phyloP scores from a whole-genome alignment of 2,113 vertebrate species.

The Carollia perspicillata region DNA sequence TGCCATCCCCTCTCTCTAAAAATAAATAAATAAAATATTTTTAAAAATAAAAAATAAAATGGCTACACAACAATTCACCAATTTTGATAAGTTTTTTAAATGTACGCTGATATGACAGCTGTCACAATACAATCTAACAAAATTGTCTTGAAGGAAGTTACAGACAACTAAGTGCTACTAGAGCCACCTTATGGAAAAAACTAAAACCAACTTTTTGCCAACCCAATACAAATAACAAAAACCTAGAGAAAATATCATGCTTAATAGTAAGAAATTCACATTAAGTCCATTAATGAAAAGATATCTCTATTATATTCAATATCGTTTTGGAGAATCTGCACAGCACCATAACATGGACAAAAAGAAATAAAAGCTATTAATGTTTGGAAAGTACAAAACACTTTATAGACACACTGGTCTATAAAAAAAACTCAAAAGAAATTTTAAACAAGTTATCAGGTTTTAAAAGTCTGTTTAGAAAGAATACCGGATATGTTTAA shows the following conservation, averaged over 20 bases:
- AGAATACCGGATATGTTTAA: not conserved
- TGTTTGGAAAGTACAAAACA: not conserved
- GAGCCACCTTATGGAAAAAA: too few relatives aligned
- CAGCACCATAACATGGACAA: not conserved
- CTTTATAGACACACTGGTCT: not conserved
- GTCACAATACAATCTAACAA: too few relatives aligned
- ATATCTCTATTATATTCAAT: constrained; percentile 58
- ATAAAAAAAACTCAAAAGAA: not conserved
- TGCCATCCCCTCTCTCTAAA: too few relatives aligned
- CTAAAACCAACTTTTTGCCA: too few relatives aligned
- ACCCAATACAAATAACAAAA: not conserved
- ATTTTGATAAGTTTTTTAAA: too few relatives aligned
- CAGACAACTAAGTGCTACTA: too few relatives aligned
- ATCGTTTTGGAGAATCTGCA: not conserved
- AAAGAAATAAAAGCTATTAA: not conserved
- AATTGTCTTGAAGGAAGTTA: too few relatives aligned
- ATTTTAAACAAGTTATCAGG: not conserved
- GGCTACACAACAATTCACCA: too few relatives aligned
- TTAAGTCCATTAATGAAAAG: not conserved
- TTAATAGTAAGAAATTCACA: not conserved
- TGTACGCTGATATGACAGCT: too few relatives aligned
- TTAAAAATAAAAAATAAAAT: too few relatives aligned
- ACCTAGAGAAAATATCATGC: not conserved
- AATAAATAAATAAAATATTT: too few relatives aligned
- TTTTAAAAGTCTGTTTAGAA: not conserved